phyloP scores from a whole-genome alignment of 2,888 invertebrate species.

The Epistrophe grossulariae region DNA sequence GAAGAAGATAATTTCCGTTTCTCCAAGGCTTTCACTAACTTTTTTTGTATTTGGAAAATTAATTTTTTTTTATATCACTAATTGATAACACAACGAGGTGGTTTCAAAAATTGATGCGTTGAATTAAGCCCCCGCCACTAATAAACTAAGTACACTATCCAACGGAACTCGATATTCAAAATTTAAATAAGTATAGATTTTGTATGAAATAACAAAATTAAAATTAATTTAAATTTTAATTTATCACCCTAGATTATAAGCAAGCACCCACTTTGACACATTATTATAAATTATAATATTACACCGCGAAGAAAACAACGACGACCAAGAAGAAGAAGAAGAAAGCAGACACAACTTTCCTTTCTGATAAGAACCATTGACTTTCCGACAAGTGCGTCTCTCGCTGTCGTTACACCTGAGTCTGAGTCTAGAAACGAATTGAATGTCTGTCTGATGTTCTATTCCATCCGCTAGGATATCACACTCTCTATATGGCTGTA shows the following conservation, averaged over 20 bases:
- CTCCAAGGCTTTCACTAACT: conserved; percentile 43
- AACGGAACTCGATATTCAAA: conserved; percentile 18
- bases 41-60: conserved; percentile 2
- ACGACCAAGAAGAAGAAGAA: conserved; percentile 51
- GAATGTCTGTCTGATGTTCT: conserved; percentile 38
- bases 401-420: conserved; percentile 66
- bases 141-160: conserved; percentile 1
- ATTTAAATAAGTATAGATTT: conserved; percentile 24
- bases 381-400: conserved; percentile 63
- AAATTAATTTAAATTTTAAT: conserved; percentile 9
- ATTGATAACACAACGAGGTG: conserved; percentile 1
- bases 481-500: conserved; percentile 49
- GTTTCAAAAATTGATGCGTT: background rate
- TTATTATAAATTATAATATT: conserved; percentile 33
- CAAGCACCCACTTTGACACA: conserved; percentile 43
- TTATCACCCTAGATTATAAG: conserved; percentile 23
- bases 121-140: background rate
- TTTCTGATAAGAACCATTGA: conserved; percentile 58
- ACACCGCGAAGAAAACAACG: conserved; percentile 36
- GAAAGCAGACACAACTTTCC: conserved; percentile 51
- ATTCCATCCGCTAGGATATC: conserved; percentile 18
- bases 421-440: conserved; percentile 69
- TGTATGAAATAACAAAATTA: background rate
- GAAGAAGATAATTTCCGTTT: conserved; percentile 60
- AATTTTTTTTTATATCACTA: conserved; percentile 14